A percentile compares a stretch with the other conserved stretches of the same genome.
These are phyloP conservation scores for Ceratina calcarata DNA, from an alignment of 1,140 invertebrate genomes.

Conservation along the genomic window DNA sequence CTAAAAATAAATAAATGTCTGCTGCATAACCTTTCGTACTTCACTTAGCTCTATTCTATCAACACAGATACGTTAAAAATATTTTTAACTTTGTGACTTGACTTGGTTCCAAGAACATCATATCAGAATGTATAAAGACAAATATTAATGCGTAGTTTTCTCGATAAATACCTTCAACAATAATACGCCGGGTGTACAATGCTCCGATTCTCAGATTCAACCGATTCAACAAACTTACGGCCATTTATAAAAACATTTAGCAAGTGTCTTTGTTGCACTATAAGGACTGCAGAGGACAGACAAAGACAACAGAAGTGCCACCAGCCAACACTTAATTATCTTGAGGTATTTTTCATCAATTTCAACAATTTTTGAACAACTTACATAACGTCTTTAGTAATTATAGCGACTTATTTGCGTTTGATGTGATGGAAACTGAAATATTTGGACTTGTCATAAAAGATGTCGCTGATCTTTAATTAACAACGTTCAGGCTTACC, in stretches of 20 bases:
- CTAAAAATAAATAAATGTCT: conserved; percentile 38
- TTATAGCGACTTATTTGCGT: no score
- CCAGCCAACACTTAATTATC: no score
- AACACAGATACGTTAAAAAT: not conserved
- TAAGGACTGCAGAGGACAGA: not conserved
- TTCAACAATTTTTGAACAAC: no score
- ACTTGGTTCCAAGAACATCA: not conserved
- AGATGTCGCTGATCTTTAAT: no score
- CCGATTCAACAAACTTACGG: conserved; percentile 18
- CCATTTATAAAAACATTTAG: not conserved
- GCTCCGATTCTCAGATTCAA: conserved; percentile 10
- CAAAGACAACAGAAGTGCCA: no score
- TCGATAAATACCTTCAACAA: conserved; percentile 39
- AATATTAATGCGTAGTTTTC: not conserved
- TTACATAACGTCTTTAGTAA: no score
- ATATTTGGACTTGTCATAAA: no score
- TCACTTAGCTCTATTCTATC: not conserved
- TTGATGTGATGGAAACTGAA: no score
- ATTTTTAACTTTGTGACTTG: not conserved
- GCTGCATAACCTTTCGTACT: conserved; percentile 36
- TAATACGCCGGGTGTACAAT: not conserved
- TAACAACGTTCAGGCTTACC: no score
- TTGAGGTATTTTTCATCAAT: no score
- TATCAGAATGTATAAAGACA: not conserved
- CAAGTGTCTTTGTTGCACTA: not conserved